These are phyloP conservation scores for Eubucco bourcierii DNA, from an alignment of 2,113 vertebrate species.

Conservation along the genomic window DNA sequence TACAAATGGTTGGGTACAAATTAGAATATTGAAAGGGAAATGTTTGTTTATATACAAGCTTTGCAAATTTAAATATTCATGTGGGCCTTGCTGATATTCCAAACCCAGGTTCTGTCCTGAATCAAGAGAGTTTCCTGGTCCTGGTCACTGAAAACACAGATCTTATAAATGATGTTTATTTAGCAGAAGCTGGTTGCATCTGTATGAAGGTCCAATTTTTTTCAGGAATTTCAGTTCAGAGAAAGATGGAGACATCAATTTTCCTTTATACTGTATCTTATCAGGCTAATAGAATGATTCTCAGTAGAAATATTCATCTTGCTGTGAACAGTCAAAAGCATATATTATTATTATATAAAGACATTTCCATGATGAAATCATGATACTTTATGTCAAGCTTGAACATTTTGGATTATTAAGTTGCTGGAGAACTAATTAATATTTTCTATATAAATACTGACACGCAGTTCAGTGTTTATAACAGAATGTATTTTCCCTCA, in stretches of 20 bases:
- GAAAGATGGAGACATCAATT: not conserved
- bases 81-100: not conserved
- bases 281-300: not conserved
- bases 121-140: not conserved
- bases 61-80: not conserved
- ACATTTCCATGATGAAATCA: not conserved
- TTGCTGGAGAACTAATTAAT: not conserved
- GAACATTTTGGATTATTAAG: not conserved
- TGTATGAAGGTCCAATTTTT: not conserved
- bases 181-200: not conserved
- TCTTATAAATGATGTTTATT: not conserved
- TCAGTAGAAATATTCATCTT: not conserved
- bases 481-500: not conserved
- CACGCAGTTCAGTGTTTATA: not conserved
- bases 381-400: not conserved
- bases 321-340: not conserved
- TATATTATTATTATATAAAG: not conserved
- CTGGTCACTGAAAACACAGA: not conserved
- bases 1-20: conserved; percentile 10
- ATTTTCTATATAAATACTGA: not conserved
- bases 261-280: not conserved
- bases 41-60: not conserved
- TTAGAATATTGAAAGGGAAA: not conserved
- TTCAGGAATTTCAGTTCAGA: not conserved
- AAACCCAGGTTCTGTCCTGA: not conserved